phyloP scores from a whole-genome alignment of 2,113 vertebrate species.

The Thinocorus orbignyianus region DNA sequence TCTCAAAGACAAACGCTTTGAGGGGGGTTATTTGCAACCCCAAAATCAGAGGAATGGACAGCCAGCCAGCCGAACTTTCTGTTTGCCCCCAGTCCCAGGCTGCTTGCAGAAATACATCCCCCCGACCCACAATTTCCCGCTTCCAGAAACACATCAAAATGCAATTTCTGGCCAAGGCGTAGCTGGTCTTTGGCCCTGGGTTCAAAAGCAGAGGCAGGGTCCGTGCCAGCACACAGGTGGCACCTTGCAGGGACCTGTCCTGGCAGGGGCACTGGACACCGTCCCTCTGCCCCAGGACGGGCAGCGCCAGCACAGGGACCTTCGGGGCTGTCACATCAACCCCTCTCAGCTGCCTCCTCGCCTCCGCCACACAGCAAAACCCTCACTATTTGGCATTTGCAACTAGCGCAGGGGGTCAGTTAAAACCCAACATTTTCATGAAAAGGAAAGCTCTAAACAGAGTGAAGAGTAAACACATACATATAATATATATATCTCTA shows the following conservation, averaged over 20 bases:
- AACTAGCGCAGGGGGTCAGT: not conserved
- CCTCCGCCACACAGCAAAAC: rapidly evolving
- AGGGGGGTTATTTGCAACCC: not conserved
- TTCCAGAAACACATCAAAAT: not conserved
- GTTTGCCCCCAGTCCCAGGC: too few species aligned
- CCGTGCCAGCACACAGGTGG: too few species aligned
- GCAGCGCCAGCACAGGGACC: not conserved
- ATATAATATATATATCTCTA: not conserved
- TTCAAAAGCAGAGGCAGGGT: too few species aligned
- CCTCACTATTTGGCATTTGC: not conserved
- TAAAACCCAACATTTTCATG: not conserved
- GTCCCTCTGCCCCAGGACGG: too few species aligned
- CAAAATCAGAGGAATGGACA: not conserved
- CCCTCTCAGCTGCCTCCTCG: not conserved
- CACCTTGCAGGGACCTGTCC: too few species aligned
- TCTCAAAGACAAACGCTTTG: not conserved
- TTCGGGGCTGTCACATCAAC: not conserved
- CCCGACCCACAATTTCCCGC: too few species aligned
- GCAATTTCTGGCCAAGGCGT: not conserved
- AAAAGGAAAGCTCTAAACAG: not conserved
- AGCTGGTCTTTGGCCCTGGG: too few species aligned
- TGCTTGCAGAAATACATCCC: not conserved
- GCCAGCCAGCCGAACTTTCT: not conserved
- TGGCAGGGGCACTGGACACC: not conserved
- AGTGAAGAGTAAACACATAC: not conserved